Conservation (phyloP, 2,888 invertebrate genomes). For the Synergus japonicus region DNA sequence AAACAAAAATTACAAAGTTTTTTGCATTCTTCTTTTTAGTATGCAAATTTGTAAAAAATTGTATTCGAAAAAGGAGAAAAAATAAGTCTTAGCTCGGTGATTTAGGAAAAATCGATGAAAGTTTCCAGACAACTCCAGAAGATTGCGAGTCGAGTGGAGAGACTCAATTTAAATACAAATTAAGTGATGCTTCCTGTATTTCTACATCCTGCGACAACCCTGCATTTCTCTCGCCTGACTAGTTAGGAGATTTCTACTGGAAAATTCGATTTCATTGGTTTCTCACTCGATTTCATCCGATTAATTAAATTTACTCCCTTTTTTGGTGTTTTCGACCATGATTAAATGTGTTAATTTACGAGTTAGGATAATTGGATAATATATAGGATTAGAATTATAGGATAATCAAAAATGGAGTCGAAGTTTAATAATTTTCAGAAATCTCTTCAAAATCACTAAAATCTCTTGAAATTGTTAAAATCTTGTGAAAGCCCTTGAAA, state of each 20-base stretch:
- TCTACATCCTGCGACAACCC: slow-evolving; percentile 21
- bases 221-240: slow-evolving; percentile 39
- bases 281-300: slow-evolving; percentile 15
- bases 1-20: too few species aligned
- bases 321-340: neutral
- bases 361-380: neutral
- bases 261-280: slow-evolving; percentile 58
- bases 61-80: neutral
- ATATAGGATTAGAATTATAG: neutral
- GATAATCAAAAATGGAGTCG: too few species aligned
- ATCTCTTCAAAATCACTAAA: too few species aligned
- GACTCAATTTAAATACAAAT: slow-evolving; percentile 71
- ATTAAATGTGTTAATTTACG: neutral
- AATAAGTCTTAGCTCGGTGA: slow-evolving; percentile 13
- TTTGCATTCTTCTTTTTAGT: neutral
- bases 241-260: slow-evolving; percentile 55
- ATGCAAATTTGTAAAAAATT: neutral
- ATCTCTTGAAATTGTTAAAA: too few species aligned
- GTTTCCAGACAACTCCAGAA: slow-evolving; percentile 38
- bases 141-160: slow-evolving; percentile 43
- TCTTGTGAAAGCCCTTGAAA: too few species aligned
- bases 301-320: slow-evolving; percentile 52
- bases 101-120: slow-evolving; percentile 38
- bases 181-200: slow-evolving; percentile 59
- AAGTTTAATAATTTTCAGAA: too few species aligned